phyloP scores from a whole-genome alignment of 2,888 invertebrate genomes.

The Mythimna albipuncta region DNA sequence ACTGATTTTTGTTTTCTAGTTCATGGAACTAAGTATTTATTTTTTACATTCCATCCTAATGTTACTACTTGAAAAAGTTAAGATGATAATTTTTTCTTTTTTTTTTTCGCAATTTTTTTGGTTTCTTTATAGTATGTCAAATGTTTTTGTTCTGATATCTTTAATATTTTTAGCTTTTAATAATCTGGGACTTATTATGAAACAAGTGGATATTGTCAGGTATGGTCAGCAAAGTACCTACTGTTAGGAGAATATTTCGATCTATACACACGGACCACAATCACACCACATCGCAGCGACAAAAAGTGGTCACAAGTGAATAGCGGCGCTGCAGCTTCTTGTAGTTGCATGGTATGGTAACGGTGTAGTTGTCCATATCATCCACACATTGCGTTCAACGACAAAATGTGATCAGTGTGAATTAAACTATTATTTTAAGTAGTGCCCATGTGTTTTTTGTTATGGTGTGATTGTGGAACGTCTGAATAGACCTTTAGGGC shows the following conservation, averaged over 20 bases:
- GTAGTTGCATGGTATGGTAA: too few species aligned
- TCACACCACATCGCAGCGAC: too few species aligned
- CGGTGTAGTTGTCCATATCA: too few species aligned
- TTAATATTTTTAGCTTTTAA: slow-evolving; percentile 7
- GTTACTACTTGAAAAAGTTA: slow-evolving; percentile 3
- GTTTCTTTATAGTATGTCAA: neutral
- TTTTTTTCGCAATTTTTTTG: neutral
- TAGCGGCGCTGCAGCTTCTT: too few species aligned
- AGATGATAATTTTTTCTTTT: neutral
- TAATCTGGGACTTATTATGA: neutral
- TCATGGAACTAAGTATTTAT: slow-evolving; percentile 52
- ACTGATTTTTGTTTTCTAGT: slow-evolving; percentile 74
- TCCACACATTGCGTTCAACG: too few species aligned
- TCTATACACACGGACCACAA: too few species aligned
- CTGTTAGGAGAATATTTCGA: neutral
- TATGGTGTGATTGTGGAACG: too few species aligned
- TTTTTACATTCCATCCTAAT: slow-evolving; percentile 40
- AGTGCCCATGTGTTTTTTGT: too few species aligned
- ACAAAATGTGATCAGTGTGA: too few species aligned
- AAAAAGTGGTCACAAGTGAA: too few species aligned
- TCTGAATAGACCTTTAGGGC: too few species aligned
- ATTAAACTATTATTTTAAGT: too few species aligned
- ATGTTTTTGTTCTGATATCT: slow-evolving; percentile 1
- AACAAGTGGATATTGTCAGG: neutral
- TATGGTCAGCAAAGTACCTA: neutral